phyloP scores from a whole-genome alignment of 64 coral and sea anemone species.

The Montipora cactus region DNA sequence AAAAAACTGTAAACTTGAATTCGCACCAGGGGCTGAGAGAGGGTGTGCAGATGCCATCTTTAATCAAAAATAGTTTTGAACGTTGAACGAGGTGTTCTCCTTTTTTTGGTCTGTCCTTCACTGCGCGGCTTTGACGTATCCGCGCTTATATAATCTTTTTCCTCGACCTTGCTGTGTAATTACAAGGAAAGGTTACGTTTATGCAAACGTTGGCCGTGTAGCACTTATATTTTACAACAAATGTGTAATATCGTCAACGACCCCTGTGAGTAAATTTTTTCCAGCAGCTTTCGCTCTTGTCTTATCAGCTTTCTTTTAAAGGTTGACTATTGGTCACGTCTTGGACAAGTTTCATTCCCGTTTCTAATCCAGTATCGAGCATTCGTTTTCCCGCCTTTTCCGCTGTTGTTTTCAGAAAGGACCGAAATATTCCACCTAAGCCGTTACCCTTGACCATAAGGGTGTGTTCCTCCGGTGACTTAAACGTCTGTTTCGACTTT shows the following conservation, averaged over 20 bases:
- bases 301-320: background rate
- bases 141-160: too few species aligned
- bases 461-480: background rate
- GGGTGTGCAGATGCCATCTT: too few species aligned
- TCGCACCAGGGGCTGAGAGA: too few species aligned
- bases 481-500: too few species aligned
- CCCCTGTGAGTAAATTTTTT: background rate
- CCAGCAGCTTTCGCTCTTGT: background rate
- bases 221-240: too few species aligned
- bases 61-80: too few species aligned
- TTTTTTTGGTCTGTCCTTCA: background rate
- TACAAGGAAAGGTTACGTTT: too few species aligned
- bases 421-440: background rate
- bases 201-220: too few species aligned
- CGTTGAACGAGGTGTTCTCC: too few species aligned
- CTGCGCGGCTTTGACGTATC: too few species aligned
- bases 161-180: too few species aligned
- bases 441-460: conserved; percentile 41
- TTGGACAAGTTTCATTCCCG: background rate
- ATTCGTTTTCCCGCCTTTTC: conserved; percentile 17
- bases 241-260: too few species aligned
- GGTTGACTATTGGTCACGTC: background rate
- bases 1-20: background rate
- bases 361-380: conserved; percentile 19
- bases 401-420: conserved; percentile 10